phyloP scores from a whole-genome alignment of 2,797 vertebrate species.

The Acanthurus lineatus region DNA sequence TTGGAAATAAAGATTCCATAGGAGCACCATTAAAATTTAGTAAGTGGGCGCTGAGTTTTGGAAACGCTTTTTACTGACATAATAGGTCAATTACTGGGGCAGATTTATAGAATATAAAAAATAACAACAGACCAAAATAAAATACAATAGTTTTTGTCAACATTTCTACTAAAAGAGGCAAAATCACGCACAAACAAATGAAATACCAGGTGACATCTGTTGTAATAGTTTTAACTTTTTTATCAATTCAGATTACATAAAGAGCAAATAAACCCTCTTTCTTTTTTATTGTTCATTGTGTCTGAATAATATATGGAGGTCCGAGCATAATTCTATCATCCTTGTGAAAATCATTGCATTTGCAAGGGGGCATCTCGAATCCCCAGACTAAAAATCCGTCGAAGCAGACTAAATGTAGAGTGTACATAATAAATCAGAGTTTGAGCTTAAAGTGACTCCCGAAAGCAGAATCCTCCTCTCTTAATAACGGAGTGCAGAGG shows the following conservation, averaged over 20 bases:
- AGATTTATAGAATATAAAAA: too few relatives aligned
- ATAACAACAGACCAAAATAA: too few relatives aligned
- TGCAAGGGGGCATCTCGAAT: conserved; percentile 65
- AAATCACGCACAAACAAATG: too few relatives aligned
- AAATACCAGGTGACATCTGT: too few relatives aligned
- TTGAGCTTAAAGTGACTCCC: conserved; percentile 69
- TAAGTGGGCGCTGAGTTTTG: too few relatives aligned
- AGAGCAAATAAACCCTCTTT: background rate
- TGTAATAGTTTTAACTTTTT: too few relatives aligned
- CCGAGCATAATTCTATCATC: conserved; percentile 47
- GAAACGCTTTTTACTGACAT: too few relatives aligned
- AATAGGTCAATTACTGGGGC: too few relatives aligned
- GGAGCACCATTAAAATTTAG: background rate
- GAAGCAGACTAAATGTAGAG: conserved; percentile 44
- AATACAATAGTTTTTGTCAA: too few relatives aligned
- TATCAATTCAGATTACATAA: too few relatives aligned
- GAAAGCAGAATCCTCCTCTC: conserved; percentile 58
- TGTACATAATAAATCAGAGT: conserved; percentile 69
- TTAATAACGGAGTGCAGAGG: conserved; percentile 55
- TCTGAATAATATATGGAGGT: conserved; percentile 56
- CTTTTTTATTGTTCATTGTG: background rate
- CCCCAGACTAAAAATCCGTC: conserved; percentile 62
- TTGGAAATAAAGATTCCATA: background rate
- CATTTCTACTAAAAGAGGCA: too few relatives aligned
- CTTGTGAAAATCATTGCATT: conserved; percentile 63